Base-by-base conservation (phyloP, 2,888 invertebrate genomes). In the Acleris emargana region DNA sequence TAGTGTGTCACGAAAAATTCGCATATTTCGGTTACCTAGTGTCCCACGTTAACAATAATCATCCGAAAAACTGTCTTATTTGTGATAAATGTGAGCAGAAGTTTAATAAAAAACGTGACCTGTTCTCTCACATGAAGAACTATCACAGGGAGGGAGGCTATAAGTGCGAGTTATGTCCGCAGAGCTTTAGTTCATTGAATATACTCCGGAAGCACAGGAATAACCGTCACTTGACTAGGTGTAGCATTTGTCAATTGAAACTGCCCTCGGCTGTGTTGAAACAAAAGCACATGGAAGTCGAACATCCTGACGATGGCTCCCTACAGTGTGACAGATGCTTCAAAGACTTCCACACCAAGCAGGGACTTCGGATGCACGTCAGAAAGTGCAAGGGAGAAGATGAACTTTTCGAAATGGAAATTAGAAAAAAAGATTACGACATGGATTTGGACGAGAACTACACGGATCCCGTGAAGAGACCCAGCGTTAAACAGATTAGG, bases 91-190 rank as follows among this genome's bases (percentile, higher is more conserved):
- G 91, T 68, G 73, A 87, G 16, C 91, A 91, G 62, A 91, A 88
- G 63, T 91, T 91, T 62, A 91, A 91, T 52, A 91, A 91, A 47
- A 86, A 85, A 58, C 72, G 91, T 1, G 91, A 91, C 71, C 69
- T 92, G 3, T 91, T 91, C 55, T 89, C 91, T 0, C 91, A 91
- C 50, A 87, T 88, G 20, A 91, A 91, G 64, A 91, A 91, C 64
- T 91, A 91, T 70, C 91, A 91, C 28, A 74, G 89, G n/a, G 91
- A 89, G 70, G 91, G 91, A 0, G 91, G 91, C 0, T 91, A 91
- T 45, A 78, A 80, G 58, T 91, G 91, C 58, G 91, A 91, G 43
- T 59, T 82, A 16, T 91, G 91, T 57, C 82, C 88, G 0, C 84
- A 86, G 62, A 83, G 71, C 9, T 92, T 92, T 49, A 82, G 72